Evolutionary conservation across 2,888 invertebrate genomes (phyloP).

Genomic region (Rutpela maculata): DNA sequence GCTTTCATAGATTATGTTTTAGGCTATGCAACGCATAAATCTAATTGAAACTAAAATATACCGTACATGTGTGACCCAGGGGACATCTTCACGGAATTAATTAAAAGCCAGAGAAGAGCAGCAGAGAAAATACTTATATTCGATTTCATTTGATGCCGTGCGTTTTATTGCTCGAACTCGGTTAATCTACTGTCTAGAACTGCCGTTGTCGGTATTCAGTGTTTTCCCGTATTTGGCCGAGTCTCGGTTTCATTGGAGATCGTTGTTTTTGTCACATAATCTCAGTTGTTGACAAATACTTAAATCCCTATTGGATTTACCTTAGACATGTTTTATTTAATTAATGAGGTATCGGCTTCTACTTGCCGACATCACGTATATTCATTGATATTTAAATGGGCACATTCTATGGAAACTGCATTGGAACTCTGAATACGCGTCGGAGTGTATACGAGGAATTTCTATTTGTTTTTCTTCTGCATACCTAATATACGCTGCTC

Average conservation of each 20-base stretch:
- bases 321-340: constrained; percentile 71
- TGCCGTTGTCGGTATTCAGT: constrained; percentile 67
- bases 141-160: constrained; percentile 63
- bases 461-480: constrained; percentile 50
- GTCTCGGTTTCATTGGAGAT: constrained; percentile 67
- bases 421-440: constrained; percentile 58
- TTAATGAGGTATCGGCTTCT: constrained; percentile 69
- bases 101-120: constrained; percentile 20
- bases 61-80: constrained; percentile 6
- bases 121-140: constrained; percentile 40
- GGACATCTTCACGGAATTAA: constrained; percentile 31
- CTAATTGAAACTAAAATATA: constrained; percentile 4
- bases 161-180: constrained; percentile 63
- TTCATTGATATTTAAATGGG: constrained; percentile 68
- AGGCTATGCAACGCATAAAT: background rate
- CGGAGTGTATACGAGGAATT: constrained; percentile 56
- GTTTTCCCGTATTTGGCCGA: constrained; percentile 69
- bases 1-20: background rate
- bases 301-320: constrained; percentile 69
- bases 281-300: constrained; percentile 72
- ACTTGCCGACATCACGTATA: constrained; percentile 66
- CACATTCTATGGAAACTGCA: constrained; percentile 52
- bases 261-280: constrained; percentile 71
- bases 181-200: constrained; percentile 60
- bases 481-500: constrained; percentile 39